Evolutionary conservation across 2,888 invertebrate genomes (phyloP).

Genomic region (Cheilosia vulpina): DNA sequence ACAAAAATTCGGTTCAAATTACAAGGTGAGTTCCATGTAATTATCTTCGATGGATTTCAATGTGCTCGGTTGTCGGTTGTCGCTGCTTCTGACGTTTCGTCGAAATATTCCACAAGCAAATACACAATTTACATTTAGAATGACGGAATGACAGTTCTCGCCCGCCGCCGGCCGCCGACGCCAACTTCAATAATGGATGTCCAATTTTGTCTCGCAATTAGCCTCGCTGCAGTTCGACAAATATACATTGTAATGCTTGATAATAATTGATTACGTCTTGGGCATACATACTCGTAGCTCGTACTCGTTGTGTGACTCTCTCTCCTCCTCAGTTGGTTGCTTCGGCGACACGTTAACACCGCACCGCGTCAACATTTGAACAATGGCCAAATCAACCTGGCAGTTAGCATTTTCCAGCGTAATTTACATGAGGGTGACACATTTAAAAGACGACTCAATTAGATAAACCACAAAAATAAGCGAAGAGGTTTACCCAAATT

Average conservation of each 20-base stretch:
- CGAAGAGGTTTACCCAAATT: conserved; percentile 81
- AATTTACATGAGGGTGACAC: conserved; percentile 78
- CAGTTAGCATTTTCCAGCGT: conserved; percentile 59
- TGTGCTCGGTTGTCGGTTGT: conserved; percentile 38
- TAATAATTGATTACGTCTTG: conserved; percentile 73
- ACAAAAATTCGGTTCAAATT: conserved; percentile 80
- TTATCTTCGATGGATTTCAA: conserved; percentile 68
- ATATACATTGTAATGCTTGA: conserved; percentile 63
- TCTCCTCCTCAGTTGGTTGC: conserved; percentile 20
- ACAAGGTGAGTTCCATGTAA: conserved; percentile 81
- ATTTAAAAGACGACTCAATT: conserved; percentile 82
- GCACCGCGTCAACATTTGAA: conserved; percentile 59
- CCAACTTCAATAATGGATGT: conserved; percentile 65
- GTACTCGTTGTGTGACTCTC: conserved; percentile 24
- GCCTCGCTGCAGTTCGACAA: conserved; percentile 55
- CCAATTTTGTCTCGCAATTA: conserved; percentile 72
- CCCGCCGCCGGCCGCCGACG: conserved; percentile 58
- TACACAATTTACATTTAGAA: conserved; percentile 73
- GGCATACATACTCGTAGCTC: conserved; percentile 16
- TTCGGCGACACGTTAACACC: conserved; percentile 53
- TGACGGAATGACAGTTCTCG: conserved; percentile 76
- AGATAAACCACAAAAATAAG: conserved; percentile 83
- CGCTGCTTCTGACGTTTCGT: conserved; percentile 66
- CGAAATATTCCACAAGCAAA: conserved; percentile 59
- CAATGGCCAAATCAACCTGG: conserved; percentile 75